Evolutionary conservation across 2,888 invertebrate species (phyloP).

Genomic region (Heliconius hortense): DNA sequence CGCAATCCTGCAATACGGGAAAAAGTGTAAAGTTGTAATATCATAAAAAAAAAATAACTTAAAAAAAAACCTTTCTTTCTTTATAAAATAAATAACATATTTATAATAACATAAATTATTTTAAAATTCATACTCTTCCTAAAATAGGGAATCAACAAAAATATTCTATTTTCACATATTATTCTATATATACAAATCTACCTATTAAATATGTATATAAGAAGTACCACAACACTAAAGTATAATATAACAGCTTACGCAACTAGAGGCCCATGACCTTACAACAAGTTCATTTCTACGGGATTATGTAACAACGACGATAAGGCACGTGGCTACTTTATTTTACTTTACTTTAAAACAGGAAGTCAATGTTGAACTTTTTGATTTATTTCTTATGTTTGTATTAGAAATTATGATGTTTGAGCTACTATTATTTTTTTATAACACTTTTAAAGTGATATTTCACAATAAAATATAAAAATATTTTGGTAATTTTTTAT

Average conservation of each 20-base stretch:
- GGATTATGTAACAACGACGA: conserved; percentile 43
- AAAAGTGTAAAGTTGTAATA: too few species aligned
- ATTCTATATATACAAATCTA: background rate
- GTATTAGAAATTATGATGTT: background rate
- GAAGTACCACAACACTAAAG: background rate
- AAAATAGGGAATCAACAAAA: too few species aligned
- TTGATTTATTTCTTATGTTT: background rate
- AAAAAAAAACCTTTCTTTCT: too few species aligned
- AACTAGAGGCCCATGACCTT: conserved; percentile 46
- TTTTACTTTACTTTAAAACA: conserved; percentile 9
- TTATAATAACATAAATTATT: too few species aligned
- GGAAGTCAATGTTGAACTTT: background rate
- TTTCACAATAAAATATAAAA: too few species aligned
- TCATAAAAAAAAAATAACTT: too few species aligned
- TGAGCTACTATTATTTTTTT: background rate
- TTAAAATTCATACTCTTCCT: too few species aligned
- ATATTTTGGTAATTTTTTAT: too few species aligned
- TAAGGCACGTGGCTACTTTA: conserved; percentile 40
- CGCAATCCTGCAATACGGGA: too few species aligned
- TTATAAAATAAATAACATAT: too few species aligned
- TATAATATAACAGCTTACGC: conserved; percentile 26
- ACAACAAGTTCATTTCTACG: conserved; percentile 45
- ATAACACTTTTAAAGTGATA: background rate
- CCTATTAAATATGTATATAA: background rate
- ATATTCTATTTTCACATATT: too few species aligned